Evolutionary conservation across 1,140 invertebrate species (phyloP).

Genomic region (Drosophila nikananu): DNA sequence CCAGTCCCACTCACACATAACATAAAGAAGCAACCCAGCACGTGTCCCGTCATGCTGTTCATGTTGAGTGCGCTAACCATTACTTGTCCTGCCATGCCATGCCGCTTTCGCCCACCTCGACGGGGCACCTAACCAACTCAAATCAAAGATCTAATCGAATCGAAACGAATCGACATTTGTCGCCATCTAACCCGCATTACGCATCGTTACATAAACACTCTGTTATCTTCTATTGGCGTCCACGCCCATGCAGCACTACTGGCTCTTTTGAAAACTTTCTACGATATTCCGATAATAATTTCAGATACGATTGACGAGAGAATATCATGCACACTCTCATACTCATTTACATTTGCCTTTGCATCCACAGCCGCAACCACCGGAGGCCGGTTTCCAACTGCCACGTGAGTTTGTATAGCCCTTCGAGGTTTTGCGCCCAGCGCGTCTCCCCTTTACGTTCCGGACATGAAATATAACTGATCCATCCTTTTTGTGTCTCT

Average conservation of each 20-base stretch:
- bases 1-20: conserved; percentile 38
- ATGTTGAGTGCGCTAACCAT: conserved; percentile 59
- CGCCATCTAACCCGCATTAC: conserved; percentile 52
- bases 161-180: conserved; percentile 26
- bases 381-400: conserved; percentile 87
- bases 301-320: conserved; percentile 86
- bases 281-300: conserved; percentile 84
- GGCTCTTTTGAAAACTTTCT: conserved; percentile 83
- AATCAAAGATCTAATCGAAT: conserved; percentile 19
- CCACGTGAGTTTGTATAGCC: conserved; percentile 86
- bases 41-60: conserved; percentile 46
- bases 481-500: background rate
- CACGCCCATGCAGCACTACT: conserved; percentile 71
- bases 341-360: conserved; percentile 96
- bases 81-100: conserved; percentile 36
- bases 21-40: conserved; percentile 29
- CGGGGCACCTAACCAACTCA: conserved; percentile 40
- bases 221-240: conserved; percentile 54
- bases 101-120: conserved; percentile 23
- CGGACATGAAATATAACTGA: conserved; percentile 8
- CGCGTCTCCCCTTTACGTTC: background rate
- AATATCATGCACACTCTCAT: conserved; percentile 89
- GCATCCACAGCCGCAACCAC: conserved; percentile 91
- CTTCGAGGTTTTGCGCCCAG: conserved; percentile 23
- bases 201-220: conserved; percentile 47